Evolutionary conservation across 2,888 invertebrate species (phyloP), one percentile per base, ranked within the genome.

Genomic region (Mesorhabditis belari): DNA sequence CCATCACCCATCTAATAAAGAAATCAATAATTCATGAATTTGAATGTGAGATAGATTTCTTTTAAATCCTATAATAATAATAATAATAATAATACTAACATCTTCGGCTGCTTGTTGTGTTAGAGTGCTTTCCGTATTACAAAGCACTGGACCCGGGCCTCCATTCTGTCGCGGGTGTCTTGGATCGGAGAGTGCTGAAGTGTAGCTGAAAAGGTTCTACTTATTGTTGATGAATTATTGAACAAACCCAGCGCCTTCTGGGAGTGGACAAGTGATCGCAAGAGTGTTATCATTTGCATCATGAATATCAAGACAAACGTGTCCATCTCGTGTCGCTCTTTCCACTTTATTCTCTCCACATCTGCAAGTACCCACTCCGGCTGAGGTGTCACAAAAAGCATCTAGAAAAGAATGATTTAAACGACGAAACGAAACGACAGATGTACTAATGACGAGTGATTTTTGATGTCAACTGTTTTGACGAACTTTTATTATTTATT

Each of bases 221-320:
- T 19, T 56, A 27, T 55, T 17, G 28, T 9, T 17, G 5, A 24
- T 9, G 26, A 19, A 4, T 9, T 35, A 44, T n/a, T 59, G n/a
- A n/a, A n/a, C n/a, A n/a, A n/a, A 63, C 17, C 75, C 75, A 50
- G 75, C 75, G 12, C 75, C 74, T 65, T 74, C 74, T 2, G 74
- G 74, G n/a, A 74, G 58, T 5, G 74, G 74, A 61, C 74, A 74
- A 4, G 74, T 73, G 50, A 74, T 74, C 3, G 74, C 74, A 23
- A 74, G 61, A 5, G 72, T 73, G 53, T 75, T 75, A 23, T 68
- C 69, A 59, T 73, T 74, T 2, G 73, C 73, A 57, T 75, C 74
- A 4, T 67, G 63, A 6, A 72, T 66, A 55, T 74, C 74, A 27
- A 74, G 60, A 64, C 74, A 74, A 12, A 74, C 74, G 52, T 74